These are phyloP conservation scores for Mayetiola destructor DNA, from an alignment of 2,888 invertebrate genomes.

Conservation along the genomic window DNA sequence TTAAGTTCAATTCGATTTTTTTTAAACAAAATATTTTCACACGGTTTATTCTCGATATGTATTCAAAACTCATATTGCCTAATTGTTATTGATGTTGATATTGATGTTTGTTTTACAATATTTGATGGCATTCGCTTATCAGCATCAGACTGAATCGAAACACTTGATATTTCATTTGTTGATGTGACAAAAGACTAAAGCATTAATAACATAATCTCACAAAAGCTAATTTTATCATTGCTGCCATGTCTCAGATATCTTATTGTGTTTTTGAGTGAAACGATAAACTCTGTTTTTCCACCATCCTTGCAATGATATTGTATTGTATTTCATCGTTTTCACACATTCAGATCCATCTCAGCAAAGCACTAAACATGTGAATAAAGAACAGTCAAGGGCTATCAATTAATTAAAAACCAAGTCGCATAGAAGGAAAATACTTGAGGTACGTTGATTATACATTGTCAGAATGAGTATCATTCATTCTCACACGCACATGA, in stretches of 20 bases:
- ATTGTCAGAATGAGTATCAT: too few relatives aligned
- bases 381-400: neutral
- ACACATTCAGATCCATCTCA: neutral
- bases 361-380: neutral
- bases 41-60: too few relatives aligned
- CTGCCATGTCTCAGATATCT: neutral
- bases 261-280: too few relatives aligned
- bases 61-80: too few relatives aligned
- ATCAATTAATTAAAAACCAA: conserved; percentile 7
- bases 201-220: conserved; percentile 5
- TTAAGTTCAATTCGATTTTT: too few relatives aligned
- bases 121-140: neutral
- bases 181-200: neutral
- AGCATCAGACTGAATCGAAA: neutral
- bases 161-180: conserved; percentile 10
- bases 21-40: too few relatives aligned
- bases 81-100: too few relatives aligned
- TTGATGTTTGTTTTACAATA: too few relatives aligned
- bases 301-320: too few relatives aligned
- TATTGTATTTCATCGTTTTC: neutral
- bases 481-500: too few relatives aligned
- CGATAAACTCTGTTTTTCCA: too few relatives aligned
- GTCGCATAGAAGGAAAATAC: neutral
- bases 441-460: too few relatives aligned
- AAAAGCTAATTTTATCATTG: neutral